These are phyloP conservation scores for Gnathonemus longibarbis DNA, from an alignment of 2,113 vertebrate species.

Conservation along the genomic window DNA sequence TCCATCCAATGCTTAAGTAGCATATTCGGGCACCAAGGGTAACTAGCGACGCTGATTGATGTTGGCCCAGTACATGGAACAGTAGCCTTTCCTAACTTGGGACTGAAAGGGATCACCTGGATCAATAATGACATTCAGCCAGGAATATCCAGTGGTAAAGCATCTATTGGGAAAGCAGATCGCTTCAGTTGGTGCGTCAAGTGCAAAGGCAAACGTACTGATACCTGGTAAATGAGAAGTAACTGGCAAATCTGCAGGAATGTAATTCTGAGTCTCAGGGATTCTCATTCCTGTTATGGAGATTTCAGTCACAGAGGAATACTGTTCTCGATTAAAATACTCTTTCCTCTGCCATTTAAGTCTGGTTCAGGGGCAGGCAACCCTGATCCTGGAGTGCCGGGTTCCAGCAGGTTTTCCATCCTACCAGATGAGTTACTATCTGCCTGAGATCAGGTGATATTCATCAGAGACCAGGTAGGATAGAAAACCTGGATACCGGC, in stretches of 20 bases:
- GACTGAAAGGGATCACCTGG: background rate
- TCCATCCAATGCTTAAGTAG: background rate
- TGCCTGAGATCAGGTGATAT: too few species aligned
- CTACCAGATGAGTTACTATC: background rate
- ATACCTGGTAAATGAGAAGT: background rate
- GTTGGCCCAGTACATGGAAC: background rate
- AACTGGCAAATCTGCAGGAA: background rate
- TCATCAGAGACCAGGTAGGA: too few species aligned
- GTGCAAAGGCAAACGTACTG: background rate
- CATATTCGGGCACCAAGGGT: background rate
- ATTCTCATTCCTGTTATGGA: background rate
- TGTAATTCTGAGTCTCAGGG: background rate
- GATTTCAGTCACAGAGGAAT: background rate
- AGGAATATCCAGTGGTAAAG: background rate
- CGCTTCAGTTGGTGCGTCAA: background rate
- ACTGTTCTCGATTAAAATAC: background rate
- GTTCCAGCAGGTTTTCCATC: background rate
- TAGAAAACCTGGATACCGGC: background rate
- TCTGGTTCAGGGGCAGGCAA: background rate
- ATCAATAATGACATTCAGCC: background rate
- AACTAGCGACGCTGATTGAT: background rate
- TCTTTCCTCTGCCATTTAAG: background rate
- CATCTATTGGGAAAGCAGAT: background rate
- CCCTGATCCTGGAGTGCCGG: background rate
- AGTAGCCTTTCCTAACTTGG: background rate